phyloP scores from a whole-genome alignment of 2,888 invertebrate species.

The Campoplex nolae region DNA sequence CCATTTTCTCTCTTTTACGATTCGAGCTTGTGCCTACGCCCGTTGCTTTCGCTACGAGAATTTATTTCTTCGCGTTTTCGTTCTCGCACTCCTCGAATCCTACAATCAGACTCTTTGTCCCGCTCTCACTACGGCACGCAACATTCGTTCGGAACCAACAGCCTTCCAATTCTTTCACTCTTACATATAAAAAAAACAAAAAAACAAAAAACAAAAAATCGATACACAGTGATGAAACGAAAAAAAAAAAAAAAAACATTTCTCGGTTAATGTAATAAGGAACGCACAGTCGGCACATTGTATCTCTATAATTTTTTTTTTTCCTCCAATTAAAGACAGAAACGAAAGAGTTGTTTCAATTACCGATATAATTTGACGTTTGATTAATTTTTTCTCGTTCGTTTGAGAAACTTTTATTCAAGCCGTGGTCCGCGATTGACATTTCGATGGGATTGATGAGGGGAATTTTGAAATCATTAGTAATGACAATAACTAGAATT shows the following conservation, averaged over 20 bases:
- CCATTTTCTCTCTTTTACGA: slow-evolving; percentile 39
- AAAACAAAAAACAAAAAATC: neutral
- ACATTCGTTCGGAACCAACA: slow-evolving; percentile 19
- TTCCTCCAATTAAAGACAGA: neutral
- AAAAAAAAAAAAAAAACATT: neutral
- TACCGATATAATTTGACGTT: neutral
- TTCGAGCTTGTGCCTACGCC: slow-evolving; percentile 36
- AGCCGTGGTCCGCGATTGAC: neutral
- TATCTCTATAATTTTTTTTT: neutral
- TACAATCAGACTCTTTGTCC: slow-evolving; percentile 55
- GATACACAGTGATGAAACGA: neutral
- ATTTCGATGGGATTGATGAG: neutral
- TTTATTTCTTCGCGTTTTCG: slow-evolving; percentile 51
- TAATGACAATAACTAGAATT: neutral
- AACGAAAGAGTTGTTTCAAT: neutral
- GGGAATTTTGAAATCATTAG: neutral
- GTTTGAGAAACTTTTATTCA: neutral
- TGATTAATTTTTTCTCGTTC: neutral
- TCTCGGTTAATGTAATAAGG: neutral
- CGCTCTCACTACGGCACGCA: slow-evolving; percentile 48
- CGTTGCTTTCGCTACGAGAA: slow-evolving; percentile 25
- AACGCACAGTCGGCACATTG: neutral
- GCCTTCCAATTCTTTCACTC: neutral
- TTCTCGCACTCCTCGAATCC: slow-evolving; percentile 43
- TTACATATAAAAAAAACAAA: neutral